phyloP scores from a whole-genome alignment of 2,888 invertebrate genomes.

The Coenonympha arcania region DNA sequence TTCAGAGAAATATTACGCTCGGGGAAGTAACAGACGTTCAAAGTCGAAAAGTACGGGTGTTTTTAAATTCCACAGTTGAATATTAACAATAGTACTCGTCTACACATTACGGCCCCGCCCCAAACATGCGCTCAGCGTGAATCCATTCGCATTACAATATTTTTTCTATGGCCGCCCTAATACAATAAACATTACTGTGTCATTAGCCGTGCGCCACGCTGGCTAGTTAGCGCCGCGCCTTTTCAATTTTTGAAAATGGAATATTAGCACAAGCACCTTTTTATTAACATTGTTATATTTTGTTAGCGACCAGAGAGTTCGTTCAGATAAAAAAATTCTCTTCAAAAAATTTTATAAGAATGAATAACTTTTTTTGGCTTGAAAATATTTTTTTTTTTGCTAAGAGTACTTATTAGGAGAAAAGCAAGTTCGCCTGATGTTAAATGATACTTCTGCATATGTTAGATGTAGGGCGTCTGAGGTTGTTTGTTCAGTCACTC shows the following conservation, averaged over 20 bases:
- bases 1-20: too few relatives aligned
- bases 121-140: slow-evolving; percentile 70
- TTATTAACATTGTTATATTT: slow-evolving; percentile 37
- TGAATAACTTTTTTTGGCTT: too few relatives aligned
- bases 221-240: slow-evolving; percentile 53
- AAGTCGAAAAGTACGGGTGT: slow-evolving; percentile 42
- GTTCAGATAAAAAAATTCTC: too few relatives aligned
- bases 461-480: too few relatives aligned
- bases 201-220: slow-evolving; percentile 66
- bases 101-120: slow-evolving; percentile 59
- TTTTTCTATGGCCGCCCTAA: slow-evolving; percentile 65
- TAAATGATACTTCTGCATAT: too few relatives aligned
- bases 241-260: slow-evolving; percentile 31
- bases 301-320: slow-evolving; percentile 36
- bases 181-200: slow-evolving; percentile 71
- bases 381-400: too few relatives aligned
- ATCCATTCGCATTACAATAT: slow-evolving; percentile 66
- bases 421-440: too few relatives aligned
- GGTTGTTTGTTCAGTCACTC: too few relatives aligned
- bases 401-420: too few relatives aligned
- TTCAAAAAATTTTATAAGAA: not conserved
- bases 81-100: slow-evolving; percentile 62
- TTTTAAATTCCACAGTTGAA: slow-evolving; percentile 57
- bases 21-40: not conserved
- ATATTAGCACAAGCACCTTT: slow-evolving; percentile 36